Evolutionary conservation across 2,113 vertebrate species (phyloP).

Genomic region (Turnix velox): DNA sequence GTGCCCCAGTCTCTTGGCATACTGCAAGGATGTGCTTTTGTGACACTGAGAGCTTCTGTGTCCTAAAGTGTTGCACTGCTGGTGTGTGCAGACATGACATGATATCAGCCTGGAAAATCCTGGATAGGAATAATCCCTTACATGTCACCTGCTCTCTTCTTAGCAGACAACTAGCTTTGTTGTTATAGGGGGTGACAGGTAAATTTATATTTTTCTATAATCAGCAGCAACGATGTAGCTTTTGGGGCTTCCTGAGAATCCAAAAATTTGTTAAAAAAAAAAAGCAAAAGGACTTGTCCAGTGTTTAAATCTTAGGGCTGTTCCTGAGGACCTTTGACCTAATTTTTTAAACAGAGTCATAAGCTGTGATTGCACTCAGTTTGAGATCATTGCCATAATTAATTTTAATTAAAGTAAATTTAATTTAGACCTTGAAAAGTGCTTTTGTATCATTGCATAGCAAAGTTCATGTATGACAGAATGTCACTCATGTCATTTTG

Average conservation of each 20-base stretch:
- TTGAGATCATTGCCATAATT: background rate
- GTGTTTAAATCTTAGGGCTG: background rate
- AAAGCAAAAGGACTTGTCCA: background rate
- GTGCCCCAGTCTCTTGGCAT: background rate
- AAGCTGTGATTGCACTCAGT: background rate
- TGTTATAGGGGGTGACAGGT: background rate
- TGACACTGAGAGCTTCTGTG: background rate
- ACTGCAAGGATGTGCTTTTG: rapidly evolving
- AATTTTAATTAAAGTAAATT: background rate
- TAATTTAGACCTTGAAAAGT: background rate
- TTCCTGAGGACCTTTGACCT: background rate
- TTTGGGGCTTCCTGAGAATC: background rate
- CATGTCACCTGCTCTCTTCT: background rate
- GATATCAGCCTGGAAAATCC: background rate
- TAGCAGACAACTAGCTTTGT: background rate
- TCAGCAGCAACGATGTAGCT: background rate
- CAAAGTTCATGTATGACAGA: background rate
- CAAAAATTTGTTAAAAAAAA: background rate
- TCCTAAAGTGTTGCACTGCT: background rate
- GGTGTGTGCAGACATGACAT: rapidly evolving
- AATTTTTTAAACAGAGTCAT: background rate
- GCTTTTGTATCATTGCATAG: background rate
- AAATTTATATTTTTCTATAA: background rate
- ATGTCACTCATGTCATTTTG: background rate
- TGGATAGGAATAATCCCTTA: background rate